These are phyloP conservation scores for Hemibagrus wyckioides DNA, from an alignment of 2,113 vertebrate genomes.

Conservation along the genomic window DNA sequence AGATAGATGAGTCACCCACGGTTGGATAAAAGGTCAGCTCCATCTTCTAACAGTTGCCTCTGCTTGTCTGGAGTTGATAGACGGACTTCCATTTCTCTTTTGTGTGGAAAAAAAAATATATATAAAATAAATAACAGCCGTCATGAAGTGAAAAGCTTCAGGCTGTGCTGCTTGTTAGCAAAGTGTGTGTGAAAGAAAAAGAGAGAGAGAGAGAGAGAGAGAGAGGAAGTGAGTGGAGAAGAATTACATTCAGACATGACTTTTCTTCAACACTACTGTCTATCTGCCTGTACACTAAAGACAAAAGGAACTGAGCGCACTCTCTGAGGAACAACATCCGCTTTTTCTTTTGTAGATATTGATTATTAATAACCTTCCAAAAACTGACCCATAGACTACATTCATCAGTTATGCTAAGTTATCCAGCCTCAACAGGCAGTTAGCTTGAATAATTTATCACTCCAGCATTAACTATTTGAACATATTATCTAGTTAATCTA, in stretches of 20 bases:
- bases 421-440: background rate
- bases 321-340: background rate
- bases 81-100: conserved; percentile 13
- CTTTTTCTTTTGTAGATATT: background rate
- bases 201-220: too few species aligned
- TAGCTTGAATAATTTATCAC: background rate
- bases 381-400: background rate
- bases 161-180: conserved; percentile 17
- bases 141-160: conserved; percentile 22
- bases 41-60: conserved; percentile 15
- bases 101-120: conserved; percentile 1
- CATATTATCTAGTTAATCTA: background rate
- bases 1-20: conserved; percentile 15
- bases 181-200: background rate
- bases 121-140: conserved; percentile 15
- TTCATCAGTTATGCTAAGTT: background rate
- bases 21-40: conserved; percentile 25
- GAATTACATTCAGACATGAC: background rate
- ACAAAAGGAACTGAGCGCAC: background rate
- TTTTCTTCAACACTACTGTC: background rate
- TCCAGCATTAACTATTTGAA: background rate
- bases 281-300: background rate
- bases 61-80: conserved; percentile 14
- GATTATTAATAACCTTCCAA: background rate
- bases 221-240: background rate